Conservation (phyloP, 1,140 invertebrate species). For the Drepana arcuata region DNA sequence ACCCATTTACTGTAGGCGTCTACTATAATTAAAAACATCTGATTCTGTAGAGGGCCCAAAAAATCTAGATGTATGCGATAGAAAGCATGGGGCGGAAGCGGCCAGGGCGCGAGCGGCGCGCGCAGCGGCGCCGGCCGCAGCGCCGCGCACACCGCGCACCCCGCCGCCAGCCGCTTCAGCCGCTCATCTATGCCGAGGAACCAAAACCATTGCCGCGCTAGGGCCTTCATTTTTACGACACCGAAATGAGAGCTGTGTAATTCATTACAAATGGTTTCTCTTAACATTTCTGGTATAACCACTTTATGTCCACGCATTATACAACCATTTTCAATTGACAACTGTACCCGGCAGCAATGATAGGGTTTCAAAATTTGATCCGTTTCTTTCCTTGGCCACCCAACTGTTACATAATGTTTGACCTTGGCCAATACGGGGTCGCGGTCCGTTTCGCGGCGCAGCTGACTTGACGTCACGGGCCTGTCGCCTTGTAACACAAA, state of each 20-base stretch:
- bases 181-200: constrained; percentile 14
- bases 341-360: constrained; percentile 5
- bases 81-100: constrained; percentile 5
- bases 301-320: constrained; percentile 20
- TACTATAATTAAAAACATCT: constrained; percentile 13
- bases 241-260: constrained; percentile 23
- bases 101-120: constrained; percentile 6
- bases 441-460: not conserved
- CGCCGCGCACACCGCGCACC: constrained; percentile 8
- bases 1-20: constrained; percentile 20
- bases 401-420: not conserved
- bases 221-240: constrained; percentile 17
- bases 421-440: not conserved
- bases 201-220: constrained; percentile 15
- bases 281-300: constrained; percentile 9
- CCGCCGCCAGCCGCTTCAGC: constrained; percentile 6
- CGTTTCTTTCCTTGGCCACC: constrained; percentile 6
- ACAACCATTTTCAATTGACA: constrained; percentile 11
- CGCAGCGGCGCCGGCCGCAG: constrained; percentile 3
- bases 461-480: constrained; percentile 5
- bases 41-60: constrained; percentile 5
- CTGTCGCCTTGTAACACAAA: constrained; percentile 12
- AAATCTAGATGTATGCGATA: constrained; percentile 21
- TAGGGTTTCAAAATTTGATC: constrained; percentile 8
- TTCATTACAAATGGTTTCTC: constrained; percentile 11